Evolutionary conservation across 2,113 vertebrate species (phyloP).

Genomic region (Apodemus speciosus): DNA sequence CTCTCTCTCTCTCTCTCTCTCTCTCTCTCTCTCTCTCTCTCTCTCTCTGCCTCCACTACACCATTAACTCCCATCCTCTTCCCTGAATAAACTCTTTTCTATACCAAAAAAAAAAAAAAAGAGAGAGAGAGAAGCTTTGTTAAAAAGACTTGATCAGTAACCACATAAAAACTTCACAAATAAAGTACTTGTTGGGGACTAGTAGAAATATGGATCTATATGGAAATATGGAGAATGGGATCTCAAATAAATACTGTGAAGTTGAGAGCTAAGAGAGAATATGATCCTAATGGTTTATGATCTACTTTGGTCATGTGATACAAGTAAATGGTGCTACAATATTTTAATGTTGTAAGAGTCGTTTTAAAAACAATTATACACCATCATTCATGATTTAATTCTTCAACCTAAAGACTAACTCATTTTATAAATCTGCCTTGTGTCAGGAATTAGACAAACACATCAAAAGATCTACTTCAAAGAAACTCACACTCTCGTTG

Average conservation of each 20-base stretch:
- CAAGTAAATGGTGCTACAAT: slow-evolving; percentile 9
- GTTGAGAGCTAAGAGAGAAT: neutral
- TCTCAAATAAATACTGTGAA: neutral
- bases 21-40: too few relatives aligned
- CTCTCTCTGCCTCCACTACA: too few relatives aligned
- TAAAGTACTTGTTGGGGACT: neutral
- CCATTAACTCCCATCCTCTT: too few relatives aligned
- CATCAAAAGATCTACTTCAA: neutral
- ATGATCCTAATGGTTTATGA: neutral
- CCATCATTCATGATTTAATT: neutral
- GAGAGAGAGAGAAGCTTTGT: neutral
- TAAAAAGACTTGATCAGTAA: neutral
- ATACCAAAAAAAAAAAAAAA: too few relatives aligned
- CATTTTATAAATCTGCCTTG: neutral
- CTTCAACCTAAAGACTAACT: neutral
- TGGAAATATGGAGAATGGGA: neutral
- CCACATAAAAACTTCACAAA: neutral
- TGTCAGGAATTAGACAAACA: neutral
- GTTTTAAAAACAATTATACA: neutral
- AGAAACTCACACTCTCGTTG: neutral
- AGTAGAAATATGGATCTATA: neutral
- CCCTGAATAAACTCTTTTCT: too few relatives aligned
- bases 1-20: too few relatives aligned
- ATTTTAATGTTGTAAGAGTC: slow-evolving; percentile 16
- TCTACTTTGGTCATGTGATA: neutral